These are phyloP conservation scores for Anomalospiza imberbis DNA, from an alignment of 2,797 vertebrate species.

Conservation along the genomic window DNA sequence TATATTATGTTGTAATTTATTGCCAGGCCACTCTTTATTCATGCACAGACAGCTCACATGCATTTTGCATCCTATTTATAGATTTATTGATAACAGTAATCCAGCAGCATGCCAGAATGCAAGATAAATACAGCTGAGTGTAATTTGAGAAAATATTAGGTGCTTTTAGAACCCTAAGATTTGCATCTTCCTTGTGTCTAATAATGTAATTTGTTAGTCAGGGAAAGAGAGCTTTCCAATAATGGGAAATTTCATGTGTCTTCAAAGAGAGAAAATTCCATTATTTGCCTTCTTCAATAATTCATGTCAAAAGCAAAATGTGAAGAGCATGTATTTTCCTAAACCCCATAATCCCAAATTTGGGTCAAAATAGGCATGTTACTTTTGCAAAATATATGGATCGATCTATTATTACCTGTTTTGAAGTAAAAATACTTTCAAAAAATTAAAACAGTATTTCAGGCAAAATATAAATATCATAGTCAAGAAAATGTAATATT, in stretches of 20 bases:
- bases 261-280: neutral
- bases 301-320: neutral
- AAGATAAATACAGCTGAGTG: neutral
- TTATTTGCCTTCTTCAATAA: neutral
- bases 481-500: neutral
- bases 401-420: neutral
- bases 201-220: neutral
- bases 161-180: conserved; percentile 35
- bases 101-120: neutral
- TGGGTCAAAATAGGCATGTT: neutral
- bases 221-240: neutral
- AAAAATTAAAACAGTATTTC: neutral
- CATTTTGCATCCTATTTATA: conserved; percentile 26
- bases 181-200: neutral
- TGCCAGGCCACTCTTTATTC: neutral
- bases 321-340: neutral
- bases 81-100: conserved; percentile 6
- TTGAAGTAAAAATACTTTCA: neutral
- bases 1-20: conserved; percentile 23
- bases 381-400: neutral
- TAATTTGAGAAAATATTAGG: conserved; percentile 22
- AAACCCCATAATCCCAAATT: neutral
- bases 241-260: neutral
- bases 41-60: neutral
- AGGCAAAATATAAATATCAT: neutral